Percentiles rank a stretch among this genome's conserved stretches.
These are phyloP conservation scores for Steatocranus sp. DNA, from an alignment of 2,797 vertebrate genomes.

Conservation along the genomic window DNA sequence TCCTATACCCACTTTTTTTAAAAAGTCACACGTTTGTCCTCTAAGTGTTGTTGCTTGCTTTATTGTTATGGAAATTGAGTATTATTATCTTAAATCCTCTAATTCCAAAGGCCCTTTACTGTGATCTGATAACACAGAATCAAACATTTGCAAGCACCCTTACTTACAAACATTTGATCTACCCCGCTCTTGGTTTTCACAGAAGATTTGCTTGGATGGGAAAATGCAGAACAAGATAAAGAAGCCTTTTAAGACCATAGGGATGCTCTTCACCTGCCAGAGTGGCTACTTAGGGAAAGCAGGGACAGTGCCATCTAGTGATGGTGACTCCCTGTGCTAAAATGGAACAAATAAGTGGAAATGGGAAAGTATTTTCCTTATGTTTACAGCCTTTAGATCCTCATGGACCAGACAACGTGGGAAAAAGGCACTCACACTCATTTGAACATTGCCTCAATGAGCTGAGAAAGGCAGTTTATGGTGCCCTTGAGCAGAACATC, in stretches of 20 bases:
- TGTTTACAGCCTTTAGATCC: not conserved
- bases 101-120: slow-evolving; percentile 9
- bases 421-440: not conserved
- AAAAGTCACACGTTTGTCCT: not conserved
- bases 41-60: not conserved
- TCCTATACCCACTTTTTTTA: not conserved
- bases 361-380: not conserved
- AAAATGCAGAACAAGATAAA: slow-evolving; percentile 46
- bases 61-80: slow-evolving; percentile 21
- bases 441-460: not conserved
- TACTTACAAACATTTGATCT: slow-evolving; percentile 36
- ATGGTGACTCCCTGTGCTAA: not conserved
- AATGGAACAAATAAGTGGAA: not conserved
- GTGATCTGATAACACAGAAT: slow-evolving; percentile 36
- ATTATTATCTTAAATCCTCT: slow-evolving; percentile 22
- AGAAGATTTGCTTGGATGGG: slow-evolving; percentile 34
- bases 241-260: slow-evolving; percentile 10
- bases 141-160: slow-evolving; percentile 38
- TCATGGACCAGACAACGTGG: not conserved
- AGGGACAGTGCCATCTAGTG: slow-evolving; percentile 74
- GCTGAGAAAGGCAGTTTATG: not conserved
- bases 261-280: slow-evolving; percentile 5
- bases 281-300: slow-evolving; percentile 29
- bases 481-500: slow-evolving; percentile 13
- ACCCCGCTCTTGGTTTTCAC: slow-evolving; percentile 16